Evolutionary conservation across 2,113 vertebrate species (phyloP).

Genomic region (Tretioscincus oriximinensis): DNA sequence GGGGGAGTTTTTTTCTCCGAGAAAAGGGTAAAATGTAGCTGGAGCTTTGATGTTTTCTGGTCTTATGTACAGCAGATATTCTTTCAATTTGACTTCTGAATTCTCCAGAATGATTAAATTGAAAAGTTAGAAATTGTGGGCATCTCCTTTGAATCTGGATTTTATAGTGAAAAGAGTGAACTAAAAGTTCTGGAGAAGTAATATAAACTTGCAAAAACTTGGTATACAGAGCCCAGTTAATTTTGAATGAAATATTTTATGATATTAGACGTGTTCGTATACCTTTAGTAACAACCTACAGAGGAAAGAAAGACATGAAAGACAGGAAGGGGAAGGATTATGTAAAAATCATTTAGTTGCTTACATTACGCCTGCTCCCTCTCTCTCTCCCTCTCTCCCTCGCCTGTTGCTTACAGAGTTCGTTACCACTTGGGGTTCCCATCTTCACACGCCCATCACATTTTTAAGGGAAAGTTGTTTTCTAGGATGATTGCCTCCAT

Average conservation of each 20-base stretch:
- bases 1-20: conserved; percentile 8
- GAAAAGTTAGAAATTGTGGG: neutral
- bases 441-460: too few relatives aligned
- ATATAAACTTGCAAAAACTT: neutral
- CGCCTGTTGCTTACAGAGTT: too few relatives aligned
- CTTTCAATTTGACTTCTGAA: neutral
- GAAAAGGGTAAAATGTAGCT: neutral
- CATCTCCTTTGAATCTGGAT: neutral
- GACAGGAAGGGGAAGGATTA: neutral
- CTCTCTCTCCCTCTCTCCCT: too few relatives aligned
- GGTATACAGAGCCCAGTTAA: neutral
- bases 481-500: too few relatives aligned
- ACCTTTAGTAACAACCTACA: neutral
- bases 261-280: neutral
- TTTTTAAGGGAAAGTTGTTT: too few relatives aligned
- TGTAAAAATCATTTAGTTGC: neutral
- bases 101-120: neutral
- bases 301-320: neutral
- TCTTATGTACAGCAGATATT: neutral
- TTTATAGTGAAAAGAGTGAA: neutral
- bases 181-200: neutral
- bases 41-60: neutral
- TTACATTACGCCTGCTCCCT: neutral
- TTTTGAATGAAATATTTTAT: neutral
- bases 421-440: too few relatives aligned